Conservation (phyloP, 1,140 invertebrate genomes). For the Augochlora pura region DNA sequence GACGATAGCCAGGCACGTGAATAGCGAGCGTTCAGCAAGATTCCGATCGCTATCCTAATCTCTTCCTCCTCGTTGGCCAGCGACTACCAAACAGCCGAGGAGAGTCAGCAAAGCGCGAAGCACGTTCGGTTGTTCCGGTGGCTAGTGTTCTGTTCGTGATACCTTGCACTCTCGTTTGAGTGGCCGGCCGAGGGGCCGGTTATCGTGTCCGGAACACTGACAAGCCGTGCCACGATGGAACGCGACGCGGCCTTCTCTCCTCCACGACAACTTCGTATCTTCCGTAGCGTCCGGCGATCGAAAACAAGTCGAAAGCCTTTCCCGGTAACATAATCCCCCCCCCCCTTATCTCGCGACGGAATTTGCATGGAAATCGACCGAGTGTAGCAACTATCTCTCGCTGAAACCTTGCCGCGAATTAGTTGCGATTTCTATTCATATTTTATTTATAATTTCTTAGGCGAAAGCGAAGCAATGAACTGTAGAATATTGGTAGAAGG, state of each 20-base stretch:
- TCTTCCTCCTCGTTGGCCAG: not conserved
- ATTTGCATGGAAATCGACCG: conserved; percentile 20
- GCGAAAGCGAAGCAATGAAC: no score
- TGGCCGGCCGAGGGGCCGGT: conserved; percentile 22
- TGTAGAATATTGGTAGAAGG: no score
- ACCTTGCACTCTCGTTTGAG: conserved; percentile 9
- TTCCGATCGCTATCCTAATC: no score
- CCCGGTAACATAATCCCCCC: conserved; percentile 5
- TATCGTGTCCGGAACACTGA: conserved; percentile 42
- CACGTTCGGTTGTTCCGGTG: conserved; percentile 18
- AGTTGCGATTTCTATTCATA: no score
- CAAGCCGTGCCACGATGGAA: conserved; percentile 39
- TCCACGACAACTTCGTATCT: conserved; percentile 1
- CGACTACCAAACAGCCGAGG: not conserved
- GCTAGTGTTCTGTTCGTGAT: conserved; percentile 17
- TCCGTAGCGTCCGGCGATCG: not conserved
- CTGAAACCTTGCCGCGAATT: no score
- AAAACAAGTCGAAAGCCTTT: conserved; percentile 22
- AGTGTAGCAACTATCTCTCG: no score
- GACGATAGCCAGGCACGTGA: no score
- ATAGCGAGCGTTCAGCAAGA: no score
- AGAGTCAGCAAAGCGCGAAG: conserved; percentile 14
- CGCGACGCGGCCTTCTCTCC: conserved; percentile 25
- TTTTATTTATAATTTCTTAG: no score
- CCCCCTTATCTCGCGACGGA: no score